These are phyloP conservation scores for Myopa tessellatipennis DNA, from an alignment of 2,888 invertebrate species.

Conservation along the genomic window DNA sequence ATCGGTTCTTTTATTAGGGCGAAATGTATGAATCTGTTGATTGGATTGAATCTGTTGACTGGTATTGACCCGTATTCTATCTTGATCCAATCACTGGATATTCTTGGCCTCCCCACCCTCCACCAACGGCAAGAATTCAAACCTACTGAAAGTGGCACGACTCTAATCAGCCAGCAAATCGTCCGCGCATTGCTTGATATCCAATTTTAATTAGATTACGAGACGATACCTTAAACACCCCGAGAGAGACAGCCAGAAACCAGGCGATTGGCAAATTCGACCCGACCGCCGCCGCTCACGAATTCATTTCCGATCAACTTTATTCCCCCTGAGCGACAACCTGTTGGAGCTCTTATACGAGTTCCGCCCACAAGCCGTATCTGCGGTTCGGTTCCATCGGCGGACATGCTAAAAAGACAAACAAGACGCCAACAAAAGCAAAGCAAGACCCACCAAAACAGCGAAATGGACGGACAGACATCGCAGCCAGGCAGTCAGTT, in stretches of 20 bases:
- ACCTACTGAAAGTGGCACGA: too few species aligned
- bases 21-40: too few species aligned
- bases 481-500: neutral
- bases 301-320: slow-evolving; percentile 19
- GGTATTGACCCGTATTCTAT: too few species aligned
- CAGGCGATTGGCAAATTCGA: slow-evolving; percentile 26
- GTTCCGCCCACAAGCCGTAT: slow-evolving; percentile 52
- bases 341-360: slow-evolving; percentile 57
- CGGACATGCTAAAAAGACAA: slow-evolving; percentile 1
- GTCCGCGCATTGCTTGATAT: neutral
- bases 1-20: too few species aligned
- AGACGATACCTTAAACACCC: neutral
- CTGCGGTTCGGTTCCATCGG: slow-evolving; percentile 38
- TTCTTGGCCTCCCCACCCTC: too few species aligned
- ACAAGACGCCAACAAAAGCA: slow-evolving; percentile 13
- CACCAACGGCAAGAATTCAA: too few species aligned
- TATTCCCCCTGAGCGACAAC: slow-evolving; percentile 57
- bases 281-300: slow-evolving; percentile 21
- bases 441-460: neutral
- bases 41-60: too few species aligned
- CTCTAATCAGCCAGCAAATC: neutral
- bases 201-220: slow-evolving; percentile 4
- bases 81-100: too few species aligned
- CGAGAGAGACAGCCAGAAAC: neutral
- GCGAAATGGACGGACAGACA: neutral